Base-by-base conservation (phyloP, 2,888 invertebrate species). In the Drosophila parthenogenetica region DNA sequence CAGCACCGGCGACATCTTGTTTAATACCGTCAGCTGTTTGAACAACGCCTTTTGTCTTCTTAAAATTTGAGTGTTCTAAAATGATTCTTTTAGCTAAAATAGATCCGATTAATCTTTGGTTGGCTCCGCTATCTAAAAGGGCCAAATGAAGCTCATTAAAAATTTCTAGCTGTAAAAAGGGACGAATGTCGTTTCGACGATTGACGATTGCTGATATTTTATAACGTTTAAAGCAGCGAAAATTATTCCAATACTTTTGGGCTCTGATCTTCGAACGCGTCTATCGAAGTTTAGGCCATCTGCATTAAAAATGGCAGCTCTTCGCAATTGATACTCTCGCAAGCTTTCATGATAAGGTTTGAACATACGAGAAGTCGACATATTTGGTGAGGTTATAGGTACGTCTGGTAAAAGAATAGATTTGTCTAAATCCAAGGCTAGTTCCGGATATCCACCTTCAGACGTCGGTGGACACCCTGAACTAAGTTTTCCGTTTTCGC, bases 101-200 rank as follows among this genome's bases (percentile, higher is more conserved):
- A 13, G 13, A 35, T 16, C 37, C 25, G 11, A 60, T 13, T 11
- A 45, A 43, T 14, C 37, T 48, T 2, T 35, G 50, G 35, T 50
- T 60, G 3, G 55, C 45, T 19, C 45, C 55, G 17, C 55, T 58
- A 17, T 49, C 48, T 16, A 58, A 16, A 4, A 59, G 40, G 3
- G 19, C 59, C 8, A 59, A 4, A 13, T 32, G 19, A 3, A 19
- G 11, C 7, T 19, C 8, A 14, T 19, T 32, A 4, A 59, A n/a
- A 2, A 58, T 14, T 0, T 42, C 29, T 11, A 58, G n/a, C 3
- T 40, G 25, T 3, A 40, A 29, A 7, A 58, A 58, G n/a, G 40
- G 39, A 8, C 57, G 46, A 39, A 57, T 58, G 16, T 58, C 48
- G 17, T 46, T 16, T 10, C 17, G n/a, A n/a, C 40, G 48, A 25